phyloP scores from a whole-genome alignment of 2,888 invertebrate genomes.

The Camptogramma bilineatum region DNA sequence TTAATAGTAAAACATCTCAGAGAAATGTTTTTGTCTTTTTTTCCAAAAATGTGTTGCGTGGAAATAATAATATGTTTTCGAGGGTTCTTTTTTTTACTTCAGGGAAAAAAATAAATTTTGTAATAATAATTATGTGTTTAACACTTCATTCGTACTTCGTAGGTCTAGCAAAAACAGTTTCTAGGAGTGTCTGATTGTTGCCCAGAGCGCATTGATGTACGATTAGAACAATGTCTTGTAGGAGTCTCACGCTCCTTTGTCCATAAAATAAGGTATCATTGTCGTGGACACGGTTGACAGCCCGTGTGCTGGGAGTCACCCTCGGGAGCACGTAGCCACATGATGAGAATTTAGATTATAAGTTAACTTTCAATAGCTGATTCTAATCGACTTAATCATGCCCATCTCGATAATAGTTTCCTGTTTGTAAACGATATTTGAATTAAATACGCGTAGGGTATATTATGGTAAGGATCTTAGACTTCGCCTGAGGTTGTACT shows the following conservation, averaged over 20 bases:
- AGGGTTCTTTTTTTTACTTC: slow-evolving; percentile 3
- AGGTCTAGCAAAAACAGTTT: slow-evolving; percentile 7
- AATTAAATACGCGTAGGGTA: slow-evolving; percentile 28
- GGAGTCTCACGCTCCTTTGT: slow-evolving; percentile 74
- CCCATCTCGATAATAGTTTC: slow-evolving; percentile 49
- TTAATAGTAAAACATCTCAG: slow-evolving; percentile 22
- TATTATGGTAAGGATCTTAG: slow-evolving; percentile 29
- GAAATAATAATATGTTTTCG: slow-evolving; percentile 9
- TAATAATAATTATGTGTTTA: background rate
- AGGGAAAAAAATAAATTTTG: background rate
- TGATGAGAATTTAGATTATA: slow-evolving; percentile 78
- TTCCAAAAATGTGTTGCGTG: slow-evolving; percentile 7
- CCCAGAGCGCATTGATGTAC: slow-evolving; percentile 46
- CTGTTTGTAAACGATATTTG: slow-evolving; percentile 41
- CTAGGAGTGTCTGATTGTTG: slow-evolving; percentile 32
- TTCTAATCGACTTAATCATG: slow-evolving; percentile 64
- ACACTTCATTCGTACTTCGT: background rate
- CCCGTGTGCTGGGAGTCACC: slow-evolving; percentile 65
- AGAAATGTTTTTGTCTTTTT: slow-evolving; percentile 10
- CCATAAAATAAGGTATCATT: slow-evolving; percentile 75
- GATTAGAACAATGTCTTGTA: slow-evolving; percentile 60
- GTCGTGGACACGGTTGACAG: slow-evolving; percentile 73
- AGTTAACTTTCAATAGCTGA: slow-evolving; percentile 67
- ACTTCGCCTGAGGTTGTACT: slow-evolving; percentile 17
- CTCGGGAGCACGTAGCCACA: slow-evolving; percentile 63